Evolutionary conservation across 2,797 vertebrate genomes (phyloP), one percentile per base, ranked within the genome.

Genomic region (Sciaenops ocellatus): DNA sequence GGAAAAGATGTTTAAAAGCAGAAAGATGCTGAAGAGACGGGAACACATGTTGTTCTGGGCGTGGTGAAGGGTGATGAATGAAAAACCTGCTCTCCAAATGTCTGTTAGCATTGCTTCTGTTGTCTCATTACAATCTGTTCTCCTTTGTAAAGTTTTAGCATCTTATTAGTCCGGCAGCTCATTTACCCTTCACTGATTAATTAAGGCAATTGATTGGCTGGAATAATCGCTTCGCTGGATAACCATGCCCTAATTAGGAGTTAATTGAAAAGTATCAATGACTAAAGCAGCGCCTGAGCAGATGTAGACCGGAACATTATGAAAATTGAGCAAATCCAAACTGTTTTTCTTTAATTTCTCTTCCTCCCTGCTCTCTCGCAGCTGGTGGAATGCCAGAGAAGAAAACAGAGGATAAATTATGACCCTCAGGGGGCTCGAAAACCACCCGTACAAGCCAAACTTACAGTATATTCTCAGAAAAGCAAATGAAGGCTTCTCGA

Each of bases 201-300:
- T 90, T 90, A 88, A 86, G 62, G 65, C 86, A 72, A 93, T 93
- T 92, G 91, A 94, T 92, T 93, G 83, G 89, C 76, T 93, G 79
- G 84, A 93, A 92, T 89, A 89, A 93, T 91, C 47, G 17, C 75
- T 73, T 85, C 15, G 46, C 86, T 84, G 82, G 83, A 86, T 90
- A 93, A 87, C 56, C 66, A 57, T 72, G 72, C 72, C 54, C 76
- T 92, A 94, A 94, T 92, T 88, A 91, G 85, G 71, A 84, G 82
- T 76, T 91, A 92, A 94, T 89, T 92, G 90, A 90, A 90, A 92
- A 89, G 84, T 83, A 92, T 90, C 79, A 88, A 84, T 78, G 83
- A 79, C 68, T 87, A 73, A 88, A 91, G 83, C 71, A 81, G 77
- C 1, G 3, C 46, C 38, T 52, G 56, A 38, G 72, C 68, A 83